Base-by-base conservation (phyloP, 2,797 vertebrate species). In the Gobio occitaniae region DNA sequence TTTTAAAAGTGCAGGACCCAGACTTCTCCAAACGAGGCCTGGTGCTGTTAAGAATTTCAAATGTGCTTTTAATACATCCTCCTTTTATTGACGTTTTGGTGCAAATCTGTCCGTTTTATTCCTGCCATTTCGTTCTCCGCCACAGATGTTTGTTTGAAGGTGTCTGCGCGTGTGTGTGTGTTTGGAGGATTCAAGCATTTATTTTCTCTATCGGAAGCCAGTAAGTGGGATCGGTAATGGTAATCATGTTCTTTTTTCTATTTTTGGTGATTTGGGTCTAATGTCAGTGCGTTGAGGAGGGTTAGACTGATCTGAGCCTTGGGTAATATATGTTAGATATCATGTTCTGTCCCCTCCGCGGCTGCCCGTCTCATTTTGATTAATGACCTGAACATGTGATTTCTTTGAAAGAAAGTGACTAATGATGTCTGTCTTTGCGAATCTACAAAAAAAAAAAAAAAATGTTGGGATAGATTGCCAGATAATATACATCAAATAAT, bases 31-130 rank as follows among this genome's bases (percentile, higher is more conserved):
- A 95, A 93, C 92, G 93, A 94, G 92, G 91, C 94, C 91, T 90
- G 93, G 93, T 87, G 91, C 94, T 93, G 94, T 91, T 94, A 94
- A 94, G 95, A 96, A 96, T 95, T 96, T 95, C 93, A 95, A 95
- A 96, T 95, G 93, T 90, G 93, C 93, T 93, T 95, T 94, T 94
- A 95, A 95, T 95, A 94, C 93, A 93, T 94, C 93, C 94, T 92
- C 93, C 91, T 93, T 94, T 94, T 95, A 95, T 95, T 94, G 95
- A 95, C 93, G 92, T 94, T 94, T 95, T 93, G 94, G 91, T 94
- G 92, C 91, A 92, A 94, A 95, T 95, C 93, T 85, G 93, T 95
- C 94, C 94, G 7, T 94, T 95, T 95, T 95, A 95, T 94, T 93
- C 94, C 91, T 93, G 94, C 93, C 94, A 92, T 93, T 95, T 93